Conservation (phyloP, 2,888 invertebrate species). For the Anthophora plumipes region DNA sequence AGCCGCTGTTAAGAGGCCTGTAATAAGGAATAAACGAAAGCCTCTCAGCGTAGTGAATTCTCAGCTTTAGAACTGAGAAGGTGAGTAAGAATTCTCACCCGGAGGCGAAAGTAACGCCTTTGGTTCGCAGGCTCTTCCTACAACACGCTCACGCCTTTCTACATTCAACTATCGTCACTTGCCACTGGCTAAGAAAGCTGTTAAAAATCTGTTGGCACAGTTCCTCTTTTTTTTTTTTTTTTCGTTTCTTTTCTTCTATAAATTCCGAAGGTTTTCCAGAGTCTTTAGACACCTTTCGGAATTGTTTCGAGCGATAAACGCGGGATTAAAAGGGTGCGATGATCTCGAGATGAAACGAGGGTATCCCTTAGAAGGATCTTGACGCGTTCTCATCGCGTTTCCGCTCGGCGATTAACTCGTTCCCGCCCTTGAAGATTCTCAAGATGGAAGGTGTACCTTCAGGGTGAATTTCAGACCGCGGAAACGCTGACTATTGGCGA, state of each 20-base stretch:
- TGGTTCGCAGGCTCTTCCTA: no score
- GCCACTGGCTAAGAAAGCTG: background rate
- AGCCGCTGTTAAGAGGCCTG: background rate
- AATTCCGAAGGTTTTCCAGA: no score
- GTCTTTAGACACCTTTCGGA: background rate
- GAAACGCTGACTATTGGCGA: slow-evolving; percentile 66
- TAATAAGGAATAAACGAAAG: slow-evolving; percentile 59
- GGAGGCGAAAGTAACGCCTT: no score
- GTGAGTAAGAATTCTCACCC: no score
- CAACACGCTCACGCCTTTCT: no score
- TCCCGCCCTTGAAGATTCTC: slow-evolving; percentile 61
- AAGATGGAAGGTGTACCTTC: slow-evolving; percentile 46
- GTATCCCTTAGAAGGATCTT: slow-evolving; percentile 47
- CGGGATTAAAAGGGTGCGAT: slow-evolving; percentile 3
- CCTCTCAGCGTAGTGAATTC: slow-evolving; percentile 38
- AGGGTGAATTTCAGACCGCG: slow-evolving; percentile 11
- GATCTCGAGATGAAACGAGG: slow-evolving; percentile 16
- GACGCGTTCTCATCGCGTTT: slow-evolving; percentile 65
- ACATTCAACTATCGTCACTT: background rate
- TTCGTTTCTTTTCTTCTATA: no score
- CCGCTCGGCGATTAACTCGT: slow-evolving; percentile 71
- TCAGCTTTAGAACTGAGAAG: no score
- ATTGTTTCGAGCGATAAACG: background rate
- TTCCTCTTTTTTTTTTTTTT: no score
- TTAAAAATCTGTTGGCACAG: background rate